phyloP scores from a whole-genome alignment of 2,888 invertebrate species.

The Antheraea assamensis region DNA sequence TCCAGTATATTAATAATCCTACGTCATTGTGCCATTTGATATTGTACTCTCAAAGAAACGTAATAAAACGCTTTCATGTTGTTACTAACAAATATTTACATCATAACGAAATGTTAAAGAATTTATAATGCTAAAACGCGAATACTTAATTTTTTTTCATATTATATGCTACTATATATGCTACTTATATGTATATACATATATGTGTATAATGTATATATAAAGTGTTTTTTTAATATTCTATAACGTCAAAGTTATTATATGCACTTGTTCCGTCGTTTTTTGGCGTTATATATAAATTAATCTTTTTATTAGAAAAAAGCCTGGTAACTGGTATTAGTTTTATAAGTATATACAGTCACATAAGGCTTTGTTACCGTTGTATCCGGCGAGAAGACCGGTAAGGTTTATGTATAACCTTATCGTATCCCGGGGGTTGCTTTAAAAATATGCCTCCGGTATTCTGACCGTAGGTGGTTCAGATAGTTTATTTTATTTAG shows the following conservation, averaged over 20 bases:
- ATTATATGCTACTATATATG: no score
- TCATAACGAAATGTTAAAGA: neutral
- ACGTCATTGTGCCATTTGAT: neutral
- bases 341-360: neutral
- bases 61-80: neutral
- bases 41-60: neutral
- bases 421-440: conserved; percentile 6
- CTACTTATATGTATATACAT: no score
- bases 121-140: neutral
- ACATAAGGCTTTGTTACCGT: conserved; percentile 6
- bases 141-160: neutral
- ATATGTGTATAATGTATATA: no score
- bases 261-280: neutral
- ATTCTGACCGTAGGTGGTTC: neutral
- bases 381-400: neutral
- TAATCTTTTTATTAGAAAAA: neutral
- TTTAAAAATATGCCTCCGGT: neutral
- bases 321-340: neutral
- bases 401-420: conserved; percentile 4
- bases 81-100: conserved; percentile 1
- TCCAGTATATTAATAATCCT: neutral
- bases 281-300: neutral
- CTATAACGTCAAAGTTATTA: neutral
- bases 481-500: neutral
- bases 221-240: no score